A percentile compares a stretch with the other conserved stretches of the same genome.
Evolutionary conservation across 2,113 vertebrate species (phyloP).

Genomic region (Paracanthobrama guichenoti): DNA sequence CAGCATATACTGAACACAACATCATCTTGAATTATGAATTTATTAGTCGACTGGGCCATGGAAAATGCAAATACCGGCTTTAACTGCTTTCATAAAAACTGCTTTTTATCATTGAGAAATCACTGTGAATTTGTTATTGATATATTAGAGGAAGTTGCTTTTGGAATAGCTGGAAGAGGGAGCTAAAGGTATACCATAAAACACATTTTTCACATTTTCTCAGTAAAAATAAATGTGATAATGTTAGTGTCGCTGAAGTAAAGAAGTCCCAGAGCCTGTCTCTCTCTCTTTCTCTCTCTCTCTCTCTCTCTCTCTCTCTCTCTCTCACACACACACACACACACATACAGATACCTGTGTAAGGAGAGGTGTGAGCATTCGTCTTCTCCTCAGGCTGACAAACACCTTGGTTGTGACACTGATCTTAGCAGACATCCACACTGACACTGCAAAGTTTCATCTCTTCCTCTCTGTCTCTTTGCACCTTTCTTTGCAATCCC

Average conservation of each 20-base stretch:
- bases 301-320: neutral
- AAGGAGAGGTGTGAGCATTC: slow-evolving; percentile 7
- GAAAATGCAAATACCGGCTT: neutral
- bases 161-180: neutral
- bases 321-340: neutral
- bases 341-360: neutral
- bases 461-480: slow-evolving; percentile 7
- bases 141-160: neutral
- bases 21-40: neutral
- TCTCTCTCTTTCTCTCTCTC: no score
- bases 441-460: slow-evolving; percentile 43
- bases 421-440: slow-evolving; percentile 22
- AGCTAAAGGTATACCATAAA: neutral
- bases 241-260: no score
- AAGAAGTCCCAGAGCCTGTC: no score
- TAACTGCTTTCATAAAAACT: neutral
- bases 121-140: neutral
- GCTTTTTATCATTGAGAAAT: neutral
- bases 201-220: neutral
- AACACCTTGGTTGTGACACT: slow-evolving; percentile 30
- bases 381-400: slow-evolving; percentile 26
- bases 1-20: neutral
- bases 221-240: neutral
- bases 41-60: neutral
- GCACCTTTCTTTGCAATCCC: neutral